phyloP scores from a whole-genome alignment of 2,113 vertebrate genomes.

The Columba livia region DNA sequence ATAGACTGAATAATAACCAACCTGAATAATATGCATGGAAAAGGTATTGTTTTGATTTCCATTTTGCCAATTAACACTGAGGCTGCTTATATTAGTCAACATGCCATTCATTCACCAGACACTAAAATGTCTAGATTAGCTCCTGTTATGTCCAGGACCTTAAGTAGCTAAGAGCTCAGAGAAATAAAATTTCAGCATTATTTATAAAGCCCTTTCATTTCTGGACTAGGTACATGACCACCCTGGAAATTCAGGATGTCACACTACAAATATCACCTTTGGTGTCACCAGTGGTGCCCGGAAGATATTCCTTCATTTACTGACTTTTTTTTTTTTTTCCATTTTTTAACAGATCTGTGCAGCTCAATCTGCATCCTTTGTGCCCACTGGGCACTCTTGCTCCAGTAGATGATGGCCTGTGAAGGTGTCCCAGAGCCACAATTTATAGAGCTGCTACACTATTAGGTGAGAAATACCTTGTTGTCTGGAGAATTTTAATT shows the following conservation, averaged over 20 bases:
- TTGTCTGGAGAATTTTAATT: not conserved
- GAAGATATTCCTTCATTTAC: not conserved
- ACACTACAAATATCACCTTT: not conserved
- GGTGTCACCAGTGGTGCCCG: not conserved
- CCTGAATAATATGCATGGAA: not conserved
- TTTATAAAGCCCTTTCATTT: not conserved
- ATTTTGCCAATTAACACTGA: not conserved
- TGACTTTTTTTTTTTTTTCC: fast-evolving
- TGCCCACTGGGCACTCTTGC: not conserved
- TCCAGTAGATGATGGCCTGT: not conserved
- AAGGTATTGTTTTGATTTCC: not conserved
- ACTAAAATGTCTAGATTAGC: not conserved
- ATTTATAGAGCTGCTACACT: not conserved
- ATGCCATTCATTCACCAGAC: not conserved
- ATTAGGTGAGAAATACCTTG: not conserved
- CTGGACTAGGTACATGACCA: not conserved
- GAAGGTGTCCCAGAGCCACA: not conserved
- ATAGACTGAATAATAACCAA: not conserved
- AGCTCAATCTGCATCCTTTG: not conserved
- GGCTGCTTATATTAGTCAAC: not conserved
- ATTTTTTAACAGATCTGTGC: not conserved
- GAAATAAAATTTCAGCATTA: not conserved
- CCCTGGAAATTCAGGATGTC: not conserved
- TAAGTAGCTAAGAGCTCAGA: not conserved
- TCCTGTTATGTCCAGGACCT: not conserved